Conservation (phyloP, 2,888 invertebrate genomes). For the Mesoligia furuncula region DNA sequence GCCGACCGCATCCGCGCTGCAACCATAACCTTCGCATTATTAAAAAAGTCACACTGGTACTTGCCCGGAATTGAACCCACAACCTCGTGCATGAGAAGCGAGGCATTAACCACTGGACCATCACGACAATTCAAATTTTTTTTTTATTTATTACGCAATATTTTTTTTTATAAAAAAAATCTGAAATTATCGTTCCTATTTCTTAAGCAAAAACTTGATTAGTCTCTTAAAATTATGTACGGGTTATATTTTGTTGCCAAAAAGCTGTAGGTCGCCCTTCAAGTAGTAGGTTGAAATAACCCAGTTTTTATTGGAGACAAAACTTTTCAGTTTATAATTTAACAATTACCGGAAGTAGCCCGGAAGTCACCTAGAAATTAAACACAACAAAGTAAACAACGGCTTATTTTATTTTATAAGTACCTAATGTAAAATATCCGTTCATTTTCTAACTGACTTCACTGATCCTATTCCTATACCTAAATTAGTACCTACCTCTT, state of each 20-base stretch:
- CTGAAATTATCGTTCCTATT: neutral
- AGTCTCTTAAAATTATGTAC: too few relatives aligned
- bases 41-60: too few relatives aligned
- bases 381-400: neutral
- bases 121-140: too few relatives aligned
- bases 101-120: too few relatives aligned
- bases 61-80: too few relatives aligned
- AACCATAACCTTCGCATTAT: conserved; percentile 63
- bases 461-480: neutral
- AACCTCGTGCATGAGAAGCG: too few relatives aligned
- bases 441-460: neutral
- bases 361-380: neutral
- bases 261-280: neutral
- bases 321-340: neutral
- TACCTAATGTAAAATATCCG: neutral
- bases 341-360: neutral
- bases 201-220: too few relatives aligned
- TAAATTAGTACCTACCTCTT: too few relatives aligned
- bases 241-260: neutral
- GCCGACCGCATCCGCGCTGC: conserved; percentile 77
- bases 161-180: conserved; percentile 16
- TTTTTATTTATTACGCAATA: too few relatives aligned
- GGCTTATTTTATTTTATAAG: neutral
- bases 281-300: neutral
- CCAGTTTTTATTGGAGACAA: neutral